These are phyloP conservation scores for Coccyzus lansbergi DNA, from an alignment of 2,797 vertebrate genomes.

Conservation along the genomic window DNA sequence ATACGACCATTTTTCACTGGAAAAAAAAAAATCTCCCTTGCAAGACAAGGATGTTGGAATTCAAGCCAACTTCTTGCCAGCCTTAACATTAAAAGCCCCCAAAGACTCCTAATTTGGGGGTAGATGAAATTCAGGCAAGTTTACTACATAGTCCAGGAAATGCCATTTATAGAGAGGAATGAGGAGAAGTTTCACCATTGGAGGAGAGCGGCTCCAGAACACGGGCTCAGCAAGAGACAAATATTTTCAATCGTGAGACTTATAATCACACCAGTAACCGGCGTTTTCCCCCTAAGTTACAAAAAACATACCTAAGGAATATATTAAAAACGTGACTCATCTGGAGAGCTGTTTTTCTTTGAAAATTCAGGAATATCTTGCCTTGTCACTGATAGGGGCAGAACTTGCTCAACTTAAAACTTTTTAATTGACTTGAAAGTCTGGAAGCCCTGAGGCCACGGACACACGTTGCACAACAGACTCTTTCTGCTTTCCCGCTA, in stretches of 20 bases:
- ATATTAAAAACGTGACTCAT: not conserved
- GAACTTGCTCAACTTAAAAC: conserved; percentile 36
- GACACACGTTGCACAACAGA: conserved; percentile 27
- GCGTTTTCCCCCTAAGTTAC: not conserved
- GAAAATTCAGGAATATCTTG: not conserved
- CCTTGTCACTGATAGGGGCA: not conserved
- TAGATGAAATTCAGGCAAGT: not conserved
- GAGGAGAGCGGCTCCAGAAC: not conserved
- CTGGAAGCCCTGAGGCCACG: conserved; percentile 48
- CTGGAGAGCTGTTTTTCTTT: not conserved
- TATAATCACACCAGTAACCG: not conserved
- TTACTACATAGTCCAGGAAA: not conserved
- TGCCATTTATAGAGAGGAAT: not conserved
- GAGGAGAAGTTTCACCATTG: rapidly evolving
- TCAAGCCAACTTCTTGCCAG: not conserved
- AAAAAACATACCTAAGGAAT: not conserved
- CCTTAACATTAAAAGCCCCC: not conserved
- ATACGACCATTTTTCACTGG: rapidly evolving
- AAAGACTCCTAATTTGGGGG: not conserved
- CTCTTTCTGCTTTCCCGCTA: conserved; percentile 14
- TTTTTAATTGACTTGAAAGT: conserved; percentile 63
- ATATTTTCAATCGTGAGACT: rapidly evolving
- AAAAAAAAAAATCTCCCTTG: not conserved
- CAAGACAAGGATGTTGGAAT: not conserved
- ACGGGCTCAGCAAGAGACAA: not conserved